These are phyloP conservation scores for Aptenodytes patagonicus DNA, from an alignment of 2,113 vertebrate species.

Conservation along the genomic window DNA sequence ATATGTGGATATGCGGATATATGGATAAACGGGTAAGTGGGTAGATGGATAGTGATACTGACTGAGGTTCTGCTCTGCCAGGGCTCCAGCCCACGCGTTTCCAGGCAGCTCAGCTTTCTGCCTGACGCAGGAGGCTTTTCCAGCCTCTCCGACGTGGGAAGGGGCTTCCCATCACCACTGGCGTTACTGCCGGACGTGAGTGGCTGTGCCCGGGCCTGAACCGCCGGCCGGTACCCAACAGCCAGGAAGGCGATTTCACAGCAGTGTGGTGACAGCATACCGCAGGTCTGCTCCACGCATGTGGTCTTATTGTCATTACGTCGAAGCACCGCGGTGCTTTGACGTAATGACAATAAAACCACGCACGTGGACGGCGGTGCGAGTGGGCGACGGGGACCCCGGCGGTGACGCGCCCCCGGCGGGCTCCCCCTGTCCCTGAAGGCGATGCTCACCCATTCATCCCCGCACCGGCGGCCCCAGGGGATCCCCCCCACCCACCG, in stretches of 20 bases:
- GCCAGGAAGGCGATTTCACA: background rate
- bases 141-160: background rate
- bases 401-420: rapidly evolving
- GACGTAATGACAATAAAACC: background rate
- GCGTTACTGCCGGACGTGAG: rapidly evolving
- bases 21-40: too few species aligned
- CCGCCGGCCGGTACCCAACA: rapidly evolving
- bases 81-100: background rate
- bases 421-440: rapidly evolving
- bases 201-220: background rate
- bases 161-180: background rate
- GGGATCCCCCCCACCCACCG: background rate
- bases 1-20: background rate
- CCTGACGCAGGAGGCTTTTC: background rate
- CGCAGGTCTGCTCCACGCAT: rapidly evolving
- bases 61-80: background rate
- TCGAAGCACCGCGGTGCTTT: background rate
- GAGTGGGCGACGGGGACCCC: background rate
- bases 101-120: background rate
- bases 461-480: background rate
- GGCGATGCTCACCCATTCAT: background rate
- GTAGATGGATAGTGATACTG: rapidly evolving
- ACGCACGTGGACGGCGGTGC: rapidly evolving
- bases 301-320: rapidly evolving
- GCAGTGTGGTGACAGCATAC: background rate